phyloP scores from a whole-genome alignment of 2,797 vertebrate species.

The Balearica regulorum region DNA sequence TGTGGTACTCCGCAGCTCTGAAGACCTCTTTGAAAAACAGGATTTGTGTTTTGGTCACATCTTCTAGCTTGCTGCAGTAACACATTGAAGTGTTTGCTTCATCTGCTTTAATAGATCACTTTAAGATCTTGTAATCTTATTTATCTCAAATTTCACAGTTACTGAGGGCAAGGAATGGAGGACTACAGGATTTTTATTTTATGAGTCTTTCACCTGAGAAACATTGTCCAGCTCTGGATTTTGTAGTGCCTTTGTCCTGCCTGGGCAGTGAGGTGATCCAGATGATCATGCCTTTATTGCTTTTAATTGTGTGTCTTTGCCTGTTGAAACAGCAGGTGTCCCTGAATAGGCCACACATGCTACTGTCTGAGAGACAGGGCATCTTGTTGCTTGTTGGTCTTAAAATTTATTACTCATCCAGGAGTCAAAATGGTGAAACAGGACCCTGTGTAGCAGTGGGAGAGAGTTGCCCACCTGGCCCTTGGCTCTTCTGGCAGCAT shows the following conservation, averaged over 20 bases:
- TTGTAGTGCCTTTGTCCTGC: neutral
- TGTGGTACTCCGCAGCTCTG: neutral
- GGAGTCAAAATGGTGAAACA: neutral
- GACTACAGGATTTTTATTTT: neutral
- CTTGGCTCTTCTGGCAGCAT: neutral
- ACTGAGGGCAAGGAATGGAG: neutral
- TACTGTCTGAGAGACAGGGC: neutral
- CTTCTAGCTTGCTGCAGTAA: neutral
- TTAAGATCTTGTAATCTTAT: neutral
- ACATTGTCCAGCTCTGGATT: neutral
- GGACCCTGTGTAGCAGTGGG: fast-evolving
- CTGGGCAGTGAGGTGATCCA: neutral
- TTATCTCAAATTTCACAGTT: neutral
- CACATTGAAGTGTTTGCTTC: neutral
- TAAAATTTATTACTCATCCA: neutral
- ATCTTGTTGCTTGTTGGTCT: neutral
- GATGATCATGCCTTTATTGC: neutral
- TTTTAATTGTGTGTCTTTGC: neutral
- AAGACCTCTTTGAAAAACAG: neutral
- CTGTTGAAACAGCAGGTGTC: neutral
- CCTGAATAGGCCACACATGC: fast-evolving
- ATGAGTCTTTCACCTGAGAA: neutral
- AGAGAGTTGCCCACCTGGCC: neutral
- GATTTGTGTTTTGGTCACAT: neutral
- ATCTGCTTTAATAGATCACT: neutral